Conservation (phyloP, 1,140 invertebrate species). For the Hermetia illucens region DNA sequence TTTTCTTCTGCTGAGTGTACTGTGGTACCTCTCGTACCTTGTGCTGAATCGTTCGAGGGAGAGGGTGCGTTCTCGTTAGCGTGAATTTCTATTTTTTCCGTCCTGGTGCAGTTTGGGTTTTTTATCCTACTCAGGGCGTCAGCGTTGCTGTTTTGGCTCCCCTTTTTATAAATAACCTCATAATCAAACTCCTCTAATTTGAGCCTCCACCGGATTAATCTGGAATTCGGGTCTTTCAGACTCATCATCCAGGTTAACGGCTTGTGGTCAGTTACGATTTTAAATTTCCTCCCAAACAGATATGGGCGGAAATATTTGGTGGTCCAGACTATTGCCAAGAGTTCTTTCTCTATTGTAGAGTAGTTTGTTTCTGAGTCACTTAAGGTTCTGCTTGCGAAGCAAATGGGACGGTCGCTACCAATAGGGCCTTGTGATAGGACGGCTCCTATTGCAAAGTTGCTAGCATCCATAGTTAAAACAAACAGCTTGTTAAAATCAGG, state of each 20-base stretch:
- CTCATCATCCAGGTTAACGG: slow-evolving; percentile 21
- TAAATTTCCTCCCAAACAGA: slow-evolving; percentile 21
- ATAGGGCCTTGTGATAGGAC: slow-evolving; percentile 1
- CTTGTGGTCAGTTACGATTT: slow-evolving; percentile 5
- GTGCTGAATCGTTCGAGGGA: too few species aligned
- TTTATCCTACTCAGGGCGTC: background rate
- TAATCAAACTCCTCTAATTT: slow-evolving; percentile 16
- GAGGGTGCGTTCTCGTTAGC: background rate
- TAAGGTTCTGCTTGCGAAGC: slow-evolving; percentile 26
- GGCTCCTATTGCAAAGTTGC: slow-evolving; percentile 6
- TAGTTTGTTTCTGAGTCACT: slow-evolving; percentile 29
- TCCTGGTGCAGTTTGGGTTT: too few species aligned
- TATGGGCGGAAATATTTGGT: slow-evolving; percentile 31
- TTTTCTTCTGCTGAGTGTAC: background rate
- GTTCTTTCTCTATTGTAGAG: slow-evolving; percentile 27
- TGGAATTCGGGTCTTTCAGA: slow-evolving; percentile 21
- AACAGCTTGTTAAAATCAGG: slow-evolving; percentile 18
- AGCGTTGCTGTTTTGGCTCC: slow-evolving; percentile 5
- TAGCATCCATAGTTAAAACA: slow-evolving; percentile 14
- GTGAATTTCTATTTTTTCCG: background rate
- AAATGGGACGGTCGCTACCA: slow-evolving; percentile 2
- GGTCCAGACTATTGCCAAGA: slow-evolving; percentile 28
- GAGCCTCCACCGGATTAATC: slow-evolving; percentile 14
- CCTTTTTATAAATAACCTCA: slow-evolving; percentile 22
- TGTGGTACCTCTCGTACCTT: background rate